Evolutionary conservation across 2,888 invertebrate genomes (phyloP).

Genomic region (Frankliniella intonsa): DNA sequence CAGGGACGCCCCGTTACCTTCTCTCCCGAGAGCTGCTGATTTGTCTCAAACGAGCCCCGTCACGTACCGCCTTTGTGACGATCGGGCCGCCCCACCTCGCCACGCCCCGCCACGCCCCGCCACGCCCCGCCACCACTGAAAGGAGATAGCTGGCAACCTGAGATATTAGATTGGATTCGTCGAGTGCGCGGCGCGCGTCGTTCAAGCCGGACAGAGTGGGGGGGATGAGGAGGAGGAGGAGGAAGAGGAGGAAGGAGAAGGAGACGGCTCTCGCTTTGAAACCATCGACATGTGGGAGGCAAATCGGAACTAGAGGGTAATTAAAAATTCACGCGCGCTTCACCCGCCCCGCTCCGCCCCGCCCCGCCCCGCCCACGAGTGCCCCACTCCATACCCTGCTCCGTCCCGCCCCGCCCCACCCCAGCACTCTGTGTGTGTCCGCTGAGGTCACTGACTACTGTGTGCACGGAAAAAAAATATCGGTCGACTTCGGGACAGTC

Average conservation of each 20-base stretch:
- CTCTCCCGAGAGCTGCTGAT: not conserved
- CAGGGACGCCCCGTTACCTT: too few relatives aligned
- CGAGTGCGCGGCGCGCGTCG: not conserved
- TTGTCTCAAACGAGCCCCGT: not conserved
- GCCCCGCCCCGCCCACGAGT: too few relatives aligned
- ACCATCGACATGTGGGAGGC: not conserved
- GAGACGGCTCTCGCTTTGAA: not conserved
- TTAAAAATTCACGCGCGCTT: too few relatives aligned
- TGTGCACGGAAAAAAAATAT: too few relatives aligned
- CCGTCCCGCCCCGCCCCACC: too few relatives aligned
- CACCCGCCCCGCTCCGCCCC: too few relatives aligned
- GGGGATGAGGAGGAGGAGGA: not conserved
- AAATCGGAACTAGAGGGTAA: too few relatives aligned
- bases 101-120: not conserved
- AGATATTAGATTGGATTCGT: conserved; percentile 16
- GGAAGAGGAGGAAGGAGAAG: not conserved
- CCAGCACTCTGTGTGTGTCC: too few relatives aligned
- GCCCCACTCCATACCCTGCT: too few relatives aligned
- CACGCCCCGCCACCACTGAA: not conserved
- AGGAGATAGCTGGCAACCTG: conserved; percentile 6
- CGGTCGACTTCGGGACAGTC: too few relatives aligned
- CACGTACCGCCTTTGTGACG: conserved; percentile 17
- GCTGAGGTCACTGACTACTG: too few relatives aligned
- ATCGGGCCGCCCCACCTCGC: not conserved
- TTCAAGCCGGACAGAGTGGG: too few relatives aligned